These are phyloP conservation scores for Stomatorhinus ivindoensis DNA, from an alignment of 2,113 vertebrate genomes.

Conservation along the genomic window DNA sequence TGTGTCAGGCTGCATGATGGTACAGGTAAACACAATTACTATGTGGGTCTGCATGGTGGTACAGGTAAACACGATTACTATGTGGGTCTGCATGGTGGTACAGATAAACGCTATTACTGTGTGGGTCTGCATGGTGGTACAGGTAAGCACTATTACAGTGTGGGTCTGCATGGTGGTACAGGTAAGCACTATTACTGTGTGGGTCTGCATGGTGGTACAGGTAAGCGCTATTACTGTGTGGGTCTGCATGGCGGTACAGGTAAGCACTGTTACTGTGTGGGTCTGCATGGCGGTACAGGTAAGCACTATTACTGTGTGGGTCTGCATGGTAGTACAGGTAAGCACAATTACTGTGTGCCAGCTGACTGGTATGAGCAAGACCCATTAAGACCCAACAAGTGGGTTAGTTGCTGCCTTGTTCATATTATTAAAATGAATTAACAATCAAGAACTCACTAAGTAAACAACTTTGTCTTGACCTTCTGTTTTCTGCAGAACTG, in stretches of 20 bases:
- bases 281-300: neutral
- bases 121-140: neutral
- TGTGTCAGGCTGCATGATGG: neutral
- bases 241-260: neutral
- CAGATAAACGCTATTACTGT: neutral
- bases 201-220: no score
- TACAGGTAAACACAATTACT: no score
- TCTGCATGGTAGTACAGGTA: neutral
- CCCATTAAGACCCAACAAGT: neutral
- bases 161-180: neutral
- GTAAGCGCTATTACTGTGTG: no score
- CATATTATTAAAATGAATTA: neutral
- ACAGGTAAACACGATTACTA: neutral
- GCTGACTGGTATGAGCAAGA: neutral
- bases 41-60: neutral
- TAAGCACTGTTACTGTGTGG: no score
- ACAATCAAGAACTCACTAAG: neutral
- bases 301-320: no score
- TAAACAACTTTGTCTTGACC: neutral
- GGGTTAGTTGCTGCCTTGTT: neutral
- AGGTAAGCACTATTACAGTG: neutral
- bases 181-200: neutral
- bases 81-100: neutral
- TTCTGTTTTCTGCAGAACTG: neutral
- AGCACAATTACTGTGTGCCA: neutral